A percentile compares a stretch with the other conserved stretches of the same genome.
phyloP scores from a whole-genome alignment of 2,888 invertebrate genomes.

The Aproaerema taeniolella region DNA sequence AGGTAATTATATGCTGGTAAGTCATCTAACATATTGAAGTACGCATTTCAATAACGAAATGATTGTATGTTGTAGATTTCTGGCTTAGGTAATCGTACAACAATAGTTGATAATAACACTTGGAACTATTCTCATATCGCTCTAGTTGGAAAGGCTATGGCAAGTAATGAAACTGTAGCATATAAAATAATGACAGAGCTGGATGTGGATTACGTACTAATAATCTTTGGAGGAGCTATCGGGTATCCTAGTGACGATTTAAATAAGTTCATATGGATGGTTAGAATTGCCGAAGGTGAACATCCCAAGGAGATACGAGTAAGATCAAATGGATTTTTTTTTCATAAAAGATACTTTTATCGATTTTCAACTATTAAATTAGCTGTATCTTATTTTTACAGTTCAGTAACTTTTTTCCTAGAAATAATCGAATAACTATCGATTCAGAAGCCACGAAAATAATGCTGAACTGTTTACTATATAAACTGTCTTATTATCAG shows the following conservation, averaged over 20 bases:
- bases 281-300: conserved; percentile 99
- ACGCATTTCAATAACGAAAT: too few relatives aligned
- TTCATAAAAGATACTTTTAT: too few relatives aligned
- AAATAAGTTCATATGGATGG: conserved; percentile 99
- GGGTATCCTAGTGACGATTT: conserved; percentile 99
- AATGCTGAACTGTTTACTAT: conserved; percentile 98
- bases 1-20: too few relatives aligned
- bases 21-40: too few relatives aligned
- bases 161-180: conserved; percentile 97
- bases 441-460: conserved; percentile 96
- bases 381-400: too few relatives aligned
- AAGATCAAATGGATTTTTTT: too few relatives aligned
- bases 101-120: conserved; percentile 99
- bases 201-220: conserved; percentile 98
- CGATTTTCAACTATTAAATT: too few relatives aligned
- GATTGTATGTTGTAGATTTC: conserved; percentile 89
- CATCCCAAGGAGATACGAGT: conserved; percentile 98
- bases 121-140: conserved; percentile 99
- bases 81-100: conserved; percentile 99
- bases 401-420: conserved; percentile 92
- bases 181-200: conserved; percentile 98
- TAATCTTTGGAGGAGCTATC: conserved; percentile 99
- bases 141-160: conserved; percentile 99
- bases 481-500: conserved; percentile 97
- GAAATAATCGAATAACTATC: conserved; percentile 98